Evolutionary conservation across 2,888 invertebrate species (phyloP), one percentile per base, ranked within the genome.

Genomic region (Drosophila algonquin): DNA sequence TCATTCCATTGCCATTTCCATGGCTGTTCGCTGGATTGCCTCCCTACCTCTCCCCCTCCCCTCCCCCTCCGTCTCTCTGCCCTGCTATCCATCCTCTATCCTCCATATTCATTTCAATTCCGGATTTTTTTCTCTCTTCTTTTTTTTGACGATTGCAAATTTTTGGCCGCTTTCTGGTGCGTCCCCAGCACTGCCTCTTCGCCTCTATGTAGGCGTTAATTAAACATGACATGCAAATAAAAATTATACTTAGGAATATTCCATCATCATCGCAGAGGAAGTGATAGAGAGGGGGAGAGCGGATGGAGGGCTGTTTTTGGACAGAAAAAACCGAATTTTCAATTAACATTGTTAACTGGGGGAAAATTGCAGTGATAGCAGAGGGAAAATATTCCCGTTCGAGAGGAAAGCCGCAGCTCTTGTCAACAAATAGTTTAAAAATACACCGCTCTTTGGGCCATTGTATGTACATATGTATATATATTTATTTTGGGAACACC

Each of bases 171-270:
- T 35, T 12, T 12, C 35, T 50, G 47, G 61, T 54, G 27, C 45
- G 55, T 60, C 56, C 57, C 53, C 47, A 58, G 53, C 55, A 47
- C 55, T 27, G 62, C 56, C 59, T 48, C 64, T 53, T 61, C 51
- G 32, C 24, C 62, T 58, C 62, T 56, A 70, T 73, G 85, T 73
- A 78, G 85, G 81, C 84, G 86, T 88, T 86, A 80, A 86, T 86
- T 86, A 83, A 86, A 85, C 87, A 87, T 87, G 84, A 84, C 80
- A 84, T 81, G 84, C 87, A 84, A 84, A 84, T 84, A 75, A 70
- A 81, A 81, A 64, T 80, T 73, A 79, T 84, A 74, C 83, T 80
- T 83, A 83, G 77, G 77, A 77, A 77, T 67, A 76, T 81, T 74
- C 60, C 73, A 77, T 71, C 75, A 70, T 81, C 73, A 63, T 47